These are phyloP conservation scores for Blomia tropicalis DNA, from an alignment of 2,888 invertebrate genomes.

Conservation along the genomic window DNA sequence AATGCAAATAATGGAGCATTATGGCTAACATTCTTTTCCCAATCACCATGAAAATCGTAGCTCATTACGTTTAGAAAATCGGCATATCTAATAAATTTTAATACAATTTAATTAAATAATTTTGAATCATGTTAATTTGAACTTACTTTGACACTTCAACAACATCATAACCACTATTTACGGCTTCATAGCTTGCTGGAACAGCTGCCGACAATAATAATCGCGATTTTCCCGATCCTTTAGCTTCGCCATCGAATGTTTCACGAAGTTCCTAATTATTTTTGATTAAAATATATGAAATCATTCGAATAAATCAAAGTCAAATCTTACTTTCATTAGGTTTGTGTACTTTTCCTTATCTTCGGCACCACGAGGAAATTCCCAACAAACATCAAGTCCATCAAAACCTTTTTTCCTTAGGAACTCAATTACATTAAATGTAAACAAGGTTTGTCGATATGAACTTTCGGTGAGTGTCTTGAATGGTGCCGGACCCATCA, in stretches of 20 bases:
- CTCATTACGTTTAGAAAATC: conserved; percentile 91
- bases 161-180: conserved; percentile 82
- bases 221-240: conserved; percentile 61
- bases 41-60: conserved; percentile 86
- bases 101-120: not conserved
- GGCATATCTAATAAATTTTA: conserved; percentile 41
- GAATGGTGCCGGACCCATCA: conserved; percentile 72
- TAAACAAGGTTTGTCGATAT: conserved; percentile 74
- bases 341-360: conserved; percentile 68
- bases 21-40: conserved; percentile 82
- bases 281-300: not conserved
- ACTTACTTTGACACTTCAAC: conserved; percentile 74
- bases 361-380: conserved; percentile 75
- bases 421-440: conserved; percentile 84
- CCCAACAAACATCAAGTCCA: conserved; percentile 84
- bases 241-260: conserved; percentile 81
- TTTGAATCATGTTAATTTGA: not conserved
- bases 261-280: conserved; percentile 53
- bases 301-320: not conserved
- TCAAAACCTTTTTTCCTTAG: conserved; percentile 76
- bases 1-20: conserved; percentile 76
- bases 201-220: conserved; percentile 70
- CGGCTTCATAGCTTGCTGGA: conserved; percentile 80
- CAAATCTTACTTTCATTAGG: conserved; percentile 37
- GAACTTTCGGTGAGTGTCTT: conserved; percentile 65